Percentiles rank a stretch among this genome's conserved stretches.
Evolutionary conservation across 2,797 vertebrate genomes (phyloP).

Genomic region (Poeciliopsis paucimaculata): DNA sequence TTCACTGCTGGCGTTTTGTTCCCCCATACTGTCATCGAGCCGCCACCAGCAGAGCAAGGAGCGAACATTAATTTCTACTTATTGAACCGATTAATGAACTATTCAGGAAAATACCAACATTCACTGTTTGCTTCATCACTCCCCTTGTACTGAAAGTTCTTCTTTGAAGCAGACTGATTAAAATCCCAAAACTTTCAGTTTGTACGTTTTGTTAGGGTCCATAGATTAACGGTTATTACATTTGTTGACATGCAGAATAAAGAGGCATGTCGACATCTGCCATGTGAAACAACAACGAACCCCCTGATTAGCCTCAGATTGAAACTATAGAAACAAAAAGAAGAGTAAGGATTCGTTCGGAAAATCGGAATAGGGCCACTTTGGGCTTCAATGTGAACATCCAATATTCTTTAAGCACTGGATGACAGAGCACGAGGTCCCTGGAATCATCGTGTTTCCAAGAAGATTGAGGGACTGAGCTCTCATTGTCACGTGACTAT

Average conservation of each 20-base stretch:
- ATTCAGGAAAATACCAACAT: conserved; percentile 63
- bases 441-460: no score
- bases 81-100: conserved; percentile 72
- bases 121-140: conserved; percentile 55
- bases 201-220: conserved; percentile 42
- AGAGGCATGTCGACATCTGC: conserved; percentile 55
- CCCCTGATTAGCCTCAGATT: conserved; percentile 20
- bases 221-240: conserved; percentile 46
- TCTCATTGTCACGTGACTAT: no score
- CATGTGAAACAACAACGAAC: conserved; percentile 17
- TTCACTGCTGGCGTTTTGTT: conserved; percentile 34
- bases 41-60: conserved; percentile 42
- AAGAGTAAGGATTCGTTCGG: background rate
- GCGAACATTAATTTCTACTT: conserved; percentile 67
- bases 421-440: no score
- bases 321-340: conserved; percentile 4
- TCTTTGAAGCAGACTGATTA: conserved; percentile 63
- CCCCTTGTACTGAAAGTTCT: conserved; percentile 46
- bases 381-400: background rate
- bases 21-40: conserved; percentile 43
- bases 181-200: conserved; percentile 58
- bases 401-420: background rate
- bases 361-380: no score
- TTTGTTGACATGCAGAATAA: conserved; percentile 51
- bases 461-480: no score